A percentile compares a stretch with the other conserved stretches of the same genome.
Evolutionary conservation across 1,140 invertebrate species (phyloP).

Genomic region (Delia radicum): DNA sequence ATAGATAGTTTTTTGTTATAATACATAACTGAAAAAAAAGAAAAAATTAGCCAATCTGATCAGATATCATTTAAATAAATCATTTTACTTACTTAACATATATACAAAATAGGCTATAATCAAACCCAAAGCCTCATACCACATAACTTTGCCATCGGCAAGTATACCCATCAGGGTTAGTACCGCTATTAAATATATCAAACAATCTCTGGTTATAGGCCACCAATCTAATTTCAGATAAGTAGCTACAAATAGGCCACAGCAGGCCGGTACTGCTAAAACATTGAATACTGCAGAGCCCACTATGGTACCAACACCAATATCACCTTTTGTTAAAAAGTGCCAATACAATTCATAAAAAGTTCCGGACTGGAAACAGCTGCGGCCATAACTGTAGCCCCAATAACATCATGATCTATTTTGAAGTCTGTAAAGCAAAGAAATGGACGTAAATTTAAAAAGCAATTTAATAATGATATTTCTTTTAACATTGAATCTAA

Average conservation of each 20-base stretch:
- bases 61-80: not conserved
- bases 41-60: not conserved
- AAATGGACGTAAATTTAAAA: no score
- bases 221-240: constrained; percentile 64
- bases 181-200: constrained; percentile 81
- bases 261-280: constrained; percentile 85
- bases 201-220: constrained; percentile 83
- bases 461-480: no score
- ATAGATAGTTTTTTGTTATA: not conserved
- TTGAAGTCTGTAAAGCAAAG: constrained; percentile 62
- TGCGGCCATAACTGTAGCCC: constrained; percentile 91
- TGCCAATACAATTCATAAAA: constrained; percentile 88
- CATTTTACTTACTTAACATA: constrained; percentile 60
- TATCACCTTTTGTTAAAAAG: constrained; percentile 82
- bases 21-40: not conserved
- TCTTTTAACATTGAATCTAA: no score
- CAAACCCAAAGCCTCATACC: constrained; percentile 76
- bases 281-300: constrained; percentile 93
- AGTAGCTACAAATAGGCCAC: constrained; percentile 67
- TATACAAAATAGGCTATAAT: constrained; percentile 74
- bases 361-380: constrained; percentile 91
- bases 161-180: constrained; percentile 76
- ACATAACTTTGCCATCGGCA: constrained; percentile 74
- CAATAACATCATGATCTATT: constrained; percentile 77
- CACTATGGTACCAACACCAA: constrained; percentile 85